Evolutionary conservation across 2,797 vertebrate species (phyloP), one percentile per base, ranked within the genome.

Genomic region (Oreochromis mossambicus): DNA sequence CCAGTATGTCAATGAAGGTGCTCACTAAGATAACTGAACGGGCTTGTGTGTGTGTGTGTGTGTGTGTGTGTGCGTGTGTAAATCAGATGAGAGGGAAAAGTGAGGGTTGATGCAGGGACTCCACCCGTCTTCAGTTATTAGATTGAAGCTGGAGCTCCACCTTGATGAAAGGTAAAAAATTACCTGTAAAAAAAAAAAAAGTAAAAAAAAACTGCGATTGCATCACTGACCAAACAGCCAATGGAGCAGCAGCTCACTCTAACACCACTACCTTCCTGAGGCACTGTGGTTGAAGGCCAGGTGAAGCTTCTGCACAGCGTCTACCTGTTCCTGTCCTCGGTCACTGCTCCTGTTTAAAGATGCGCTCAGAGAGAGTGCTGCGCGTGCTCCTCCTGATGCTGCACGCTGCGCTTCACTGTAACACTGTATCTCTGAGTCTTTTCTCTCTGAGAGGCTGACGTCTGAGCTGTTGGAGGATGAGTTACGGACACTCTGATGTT

Each of bases 61-160:
- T 51, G 21, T 34, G 51, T 11, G 13, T 24, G 7, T 1, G 46
- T 1, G 17, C 1, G 48, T 10, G 50, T 0, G 50, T 0, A 24
- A 68, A 43, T 41, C 38, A 26, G 38, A 38, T 43, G 63, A 68
- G 36, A 68, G 63, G 38, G 38, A 15, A 68, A 68, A 41, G 12
- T 46, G 38, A 70, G 66, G 66, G 66, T 15, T 26, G 66, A 43
- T 41, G 36, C 7, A 14, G 63, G 2, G 5, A 14, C n/a, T 68
- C n/a, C 5, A 5, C 36, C 36, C n/a, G 5, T 66, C 32, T n/a
- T 14, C 61, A 66, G 36, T 24, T 41, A 24, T 68, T 41, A 13
- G n/a, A 15, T 70, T 26, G 15, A 24, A 70, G 12, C 63, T 9
- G 63, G 12, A 68, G 63, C 36, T 10, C 5, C 7, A 2, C 38